Base-by-base conservation (phyloP, 2,888 invertebrate genomes). In the Ormyrus rosae region DNA sequence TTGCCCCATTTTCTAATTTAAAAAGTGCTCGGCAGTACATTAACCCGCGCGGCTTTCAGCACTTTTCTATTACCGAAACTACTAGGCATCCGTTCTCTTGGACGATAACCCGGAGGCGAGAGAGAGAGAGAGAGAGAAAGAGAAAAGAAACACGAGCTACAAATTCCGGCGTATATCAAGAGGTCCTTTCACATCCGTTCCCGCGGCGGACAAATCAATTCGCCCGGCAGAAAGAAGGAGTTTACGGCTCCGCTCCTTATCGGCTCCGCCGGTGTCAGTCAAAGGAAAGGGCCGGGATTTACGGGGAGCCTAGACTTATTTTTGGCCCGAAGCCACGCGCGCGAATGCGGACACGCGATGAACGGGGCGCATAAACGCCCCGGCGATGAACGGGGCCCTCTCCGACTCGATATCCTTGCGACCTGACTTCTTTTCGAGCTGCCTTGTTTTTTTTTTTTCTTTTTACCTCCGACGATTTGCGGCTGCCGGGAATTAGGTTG, bases 261-360 rank as follows among this genome's bases (percentile, higher is more conserved):
- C 56, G 56, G 11, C 10, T 11, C 11, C n/a, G 56, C 56, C 11
- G 56, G n/a, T 13, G 56, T 56, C 56, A 56, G 56, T 56, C 56
- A 56, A 56, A 56, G 56, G 56, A 34, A 56, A n/a, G n/a, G 56
- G 56, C 56, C 11, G 34, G 34, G 34, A 6, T 55, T 55, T 11
- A 8, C 55, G 45, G 5, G 2, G 5, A 48, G 11, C 34, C 34
- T 34, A 34, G 61, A 53, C 61, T 68, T 55, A 68, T 68, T 76
- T 68, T 76, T 76, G 75, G 75, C 75, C 19, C 3, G 13, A 2
- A 48, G 68, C 75, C 75, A 76, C 19, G 65, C 65, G 34, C 13
- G 11, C n/a, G 64, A 6, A 6, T 0, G 46, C 45, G 34, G 34
- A 4, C 34, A 34, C 34, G 67, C 53, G 19, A 53, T 34, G 53